A percentile compares a stretch with the other conserved stretches of the same genome.
phyloP scores from a whole-genome alignment of 2,888 invertebrate genomes.

The Tenthredo livida region DNA sequence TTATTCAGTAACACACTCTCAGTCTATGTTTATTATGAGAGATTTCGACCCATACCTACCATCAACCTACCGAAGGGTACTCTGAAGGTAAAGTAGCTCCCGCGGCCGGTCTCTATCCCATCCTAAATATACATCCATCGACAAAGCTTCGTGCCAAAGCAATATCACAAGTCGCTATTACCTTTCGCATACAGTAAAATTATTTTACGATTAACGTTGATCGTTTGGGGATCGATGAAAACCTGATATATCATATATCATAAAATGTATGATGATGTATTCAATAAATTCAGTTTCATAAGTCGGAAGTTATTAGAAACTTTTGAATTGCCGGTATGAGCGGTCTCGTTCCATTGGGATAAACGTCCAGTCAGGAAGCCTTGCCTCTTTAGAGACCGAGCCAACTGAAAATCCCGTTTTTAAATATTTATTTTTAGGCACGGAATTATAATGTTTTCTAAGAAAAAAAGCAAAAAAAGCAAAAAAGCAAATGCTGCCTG shows the following conservation, averaged over 20 bases:
- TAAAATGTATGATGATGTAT: too few species aligned
- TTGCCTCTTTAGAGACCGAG: slow-evolving; percentile 71
- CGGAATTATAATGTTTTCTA: slow-evolving; percentile 72
- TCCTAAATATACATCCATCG: slow-evolving; percentile 51
- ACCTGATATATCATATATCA: too few species aligned
- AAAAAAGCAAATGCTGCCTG: slow-evolving; percentile 69
- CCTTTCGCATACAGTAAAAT: neutral
- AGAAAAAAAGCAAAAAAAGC: neutral
- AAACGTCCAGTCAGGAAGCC: slow-evolving; percentile 49
- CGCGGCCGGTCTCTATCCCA: slow-evolving; percentile 76
- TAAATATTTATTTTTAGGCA: slow-evolving; percentile 75
- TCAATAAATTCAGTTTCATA: neutral
- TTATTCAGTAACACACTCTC: slow-evolving; percentile 77
- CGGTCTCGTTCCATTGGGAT: slow-evolving; percentile 46
- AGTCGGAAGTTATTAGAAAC: neutral
- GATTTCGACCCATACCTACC: slow-evolving; percentile 76
- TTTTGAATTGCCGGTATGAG: slow-evolving; percentile 25
- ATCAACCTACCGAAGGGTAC: slow-evolving; percentile 77
- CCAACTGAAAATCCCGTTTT: slow-evolving; percentile 72
- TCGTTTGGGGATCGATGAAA: too few species aligned
- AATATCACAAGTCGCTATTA: neutral
- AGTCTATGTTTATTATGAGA: slow-evolving; percentile 77
- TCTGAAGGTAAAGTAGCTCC: slow-evolving; percentile 79
- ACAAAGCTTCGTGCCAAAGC: slow-evolving; percentile 19
- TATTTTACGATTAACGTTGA: neutral